Conservation (phyloP, 2,113 vertebrate species). For the Climacteris rufus region DNA sequence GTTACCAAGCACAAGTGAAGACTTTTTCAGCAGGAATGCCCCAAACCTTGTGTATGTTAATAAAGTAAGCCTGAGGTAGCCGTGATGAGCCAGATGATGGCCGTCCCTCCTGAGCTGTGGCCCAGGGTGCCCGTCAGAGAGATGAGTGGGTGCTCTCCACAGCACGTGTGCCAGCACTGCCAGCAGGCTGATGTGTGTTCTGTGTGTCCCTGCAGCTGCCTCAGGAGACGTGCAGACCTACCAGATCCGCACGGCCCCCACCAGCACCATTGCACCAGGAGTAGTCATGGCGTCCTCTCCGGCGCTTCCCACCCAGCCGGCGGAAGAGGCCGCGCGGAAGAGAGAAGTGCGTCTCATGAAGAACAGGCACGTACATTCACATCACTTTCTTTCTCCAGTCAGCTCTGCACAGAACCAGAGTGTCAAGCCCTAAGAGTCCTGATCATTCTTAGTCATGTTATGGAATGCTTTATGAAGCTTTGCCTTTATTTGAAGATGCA, state of each 20-base stretch:
- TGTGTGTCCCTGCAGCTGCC: constrained; percentile 74
- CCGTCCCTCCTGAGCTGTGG: background rate
- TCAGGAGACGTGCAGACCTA: constrained; percentile 97
- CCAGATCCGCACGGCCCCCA: constrained; percentile 93
- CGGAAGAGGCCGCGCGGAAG: constrained; percentile 94
- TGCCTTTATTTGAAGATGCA: background rate
- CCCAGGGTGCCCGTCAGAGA: background rate
- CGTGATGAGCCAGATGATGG: background rate
- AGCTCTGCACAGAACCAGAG: background rate
- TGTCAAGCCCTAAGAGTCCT: background rate
- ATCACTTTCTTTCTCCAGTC: background rate
- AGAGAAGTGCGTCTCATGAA: constrained; percentile 98
- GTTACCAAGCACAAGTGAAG: background rate
- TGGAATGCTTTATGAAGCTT: background rate
- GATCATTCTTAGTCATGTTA: background rate
- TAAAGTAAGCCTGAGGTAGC: background rate
- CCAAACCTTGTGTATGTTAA: background rate
- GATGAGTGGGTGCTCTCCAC: background rate
- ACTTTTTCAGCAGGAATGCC: background rate
- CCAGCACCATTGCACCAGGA: constrained; percentile 89
- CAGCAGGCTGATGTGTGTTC: background rate
- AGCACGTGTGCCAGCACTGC: rapidly evolving
- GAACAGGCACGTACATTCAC: constrained; percentile 82
- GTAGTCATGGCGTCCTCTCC: constrained; percentile 96
- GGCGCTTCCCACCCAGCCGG: constrained; percentile 83